Conservation (phyloP, 2,113 vertebrate genomes). For the Tyto alba region DNA sequence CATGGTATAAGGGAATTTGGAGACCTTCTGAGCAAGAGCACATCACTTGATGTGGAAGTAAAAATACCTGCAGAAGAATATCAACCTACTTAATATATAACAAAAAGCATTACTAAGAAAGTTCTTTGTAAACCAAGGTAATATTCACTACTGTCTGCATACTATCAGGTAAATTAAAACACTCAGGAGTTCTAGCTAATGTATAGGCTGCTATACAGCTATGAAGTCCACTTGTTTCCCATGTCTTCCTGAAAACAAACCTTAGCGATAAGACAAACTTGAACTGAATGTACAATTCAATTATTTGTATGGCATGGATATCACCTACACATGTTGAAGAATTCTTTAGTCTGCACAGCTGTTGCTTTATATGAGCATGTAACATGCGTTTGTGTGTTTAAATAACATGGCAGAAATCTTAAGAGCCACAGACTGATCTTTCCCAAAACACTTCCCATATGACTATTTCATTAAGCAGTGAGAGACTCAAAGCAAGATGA, state of each 20-base stretch:
- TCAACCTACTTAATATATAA: not conserved
- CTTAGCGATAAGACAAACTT: not conserved
- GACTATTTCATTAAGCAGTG: not conserved
- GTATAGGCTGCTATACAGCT: not conserved
- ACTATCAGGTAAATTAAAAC: not conserved
- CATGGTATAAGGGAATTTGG: not conserved
- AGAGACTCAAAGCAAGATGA: not conserved
- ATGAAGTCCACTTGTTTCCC: not conserved
- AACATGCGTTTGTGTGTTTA: not conserved
- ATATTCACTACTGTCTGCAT: not conserved
- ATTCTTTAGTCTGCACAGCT: not conserved
- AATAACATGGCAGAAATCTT: not conserved
- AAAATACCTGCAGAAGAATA: not conserved
- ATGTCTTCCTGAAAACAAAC: not conserved
- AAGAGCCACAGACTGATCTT: not conserved
- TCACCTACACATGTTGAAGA: fast-evolving
- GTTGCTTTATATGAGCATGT: not conserved
- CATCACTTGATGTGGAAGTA: not conserved
- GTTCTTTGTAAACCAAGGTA: not conserved
- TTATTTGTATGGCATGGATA: not conserved
- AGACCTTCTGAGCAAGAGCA: not conserved
- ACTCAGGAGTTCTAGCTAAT: not conserved
- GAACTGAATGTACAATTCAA: not conserved
- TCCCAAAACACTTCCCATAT: not conserved
- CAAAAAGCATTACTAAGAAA: not conserved